Conservation (phyloP, 2,113 vertebrate genomes). For the Tringa solitaria region DNA sequence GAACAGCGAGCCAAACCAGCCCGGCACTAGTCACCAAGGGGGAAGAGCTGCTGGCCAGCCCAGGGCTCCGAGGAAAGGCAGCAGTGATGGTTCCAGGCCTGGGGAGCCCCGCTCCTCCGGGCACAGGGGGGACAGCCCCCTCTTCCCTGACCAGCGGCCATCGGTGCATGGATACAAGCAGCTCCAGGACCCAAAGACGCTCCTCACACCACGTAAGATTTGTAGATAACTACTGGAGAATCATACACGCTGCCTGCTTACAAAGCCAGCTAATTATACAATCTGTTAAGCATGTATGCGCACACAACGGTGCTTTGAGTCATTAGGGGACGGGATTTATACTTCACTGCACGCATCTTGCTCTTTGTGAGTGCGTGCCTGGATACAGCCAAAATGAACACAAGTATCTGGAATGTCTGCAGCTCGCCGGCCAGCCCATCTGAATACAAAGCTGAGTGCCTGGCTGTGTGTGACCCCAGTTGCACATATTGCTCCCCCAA, state of each 20-base stretch:
- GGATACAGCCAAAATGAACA: slow-evolving; percentile 56
- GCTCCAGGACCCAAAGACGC: neutral
- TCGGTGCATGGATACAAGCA: rapidly evolving
- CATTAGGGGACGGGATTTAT: slow-evolving; percentile 60
- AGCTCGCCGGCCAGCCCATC: slow-evolving; percentile 26
- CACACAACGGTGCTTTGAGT: slow-evolving; percentile 42
- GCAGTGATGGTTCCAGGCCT: neutral
- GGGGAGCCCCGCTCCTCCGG: neutral
- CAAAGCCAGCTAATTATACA: slow-evolving; percentile 62
- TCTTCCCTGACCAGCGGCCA: neutral
- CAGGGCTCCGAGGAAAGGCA: neutral
- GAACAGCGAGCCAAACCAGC: neutral
- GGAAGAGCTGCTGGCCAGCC: neutral
- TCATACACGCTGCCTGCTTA: neutral
- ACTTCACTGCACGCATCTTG: slow-evolving; percentile 67
- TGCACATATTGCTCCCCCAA: neutral
- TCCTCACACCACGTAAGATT: neutral
- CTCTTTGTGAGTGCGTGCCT: slow-evolving; percentile 63
- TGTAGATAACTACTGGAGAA: neutral
- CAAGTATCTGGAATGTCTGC: slow-evolving; percentile 65
- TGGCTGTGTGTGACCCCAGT: neutral
- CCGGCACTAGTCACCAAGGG: neutral
- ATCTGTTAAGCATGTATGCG: slow-evolving; percentile 53
- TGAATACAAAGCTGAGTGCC: slow-evolving; percentile 53
- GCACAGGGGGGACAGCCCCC: neutral